phyloP scores from a whole-genome alignment of 1,140 invertebrate genomes.

The Chrysoperla carnea region DNA sequence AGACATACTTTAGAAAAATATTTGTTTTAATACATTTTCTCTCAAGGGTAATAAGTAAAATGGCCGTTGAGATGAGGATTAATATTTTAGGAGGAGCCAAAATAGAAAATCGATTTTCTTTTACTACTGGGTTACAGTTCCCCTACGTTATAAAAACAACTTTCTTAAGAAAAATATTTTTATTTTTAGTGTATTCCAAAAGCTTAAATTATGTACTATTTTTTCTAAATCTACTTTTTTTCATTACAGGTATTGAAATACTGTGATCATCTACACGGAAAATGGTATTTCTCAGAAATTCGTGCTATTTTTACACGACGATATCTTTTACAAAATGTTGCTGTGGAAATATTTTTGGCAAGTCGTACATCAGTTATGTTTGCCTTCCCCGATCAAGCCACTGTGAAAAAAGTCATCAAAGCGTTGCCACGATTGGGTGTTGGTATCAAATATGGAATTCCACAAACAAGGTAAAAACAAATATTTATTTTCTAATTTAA shows the following conservation, averaged over 20 bases:
- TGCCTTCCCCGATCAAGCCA: slow-evolving; percentile 89
- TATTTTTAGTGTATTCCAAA: too few relatives aligned
- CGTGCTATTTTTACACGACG: slow-evolving; percentile 94
- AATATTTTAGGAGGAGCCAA: too few relatives aligned
- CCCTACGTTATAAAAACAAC: too few relatives aligned
- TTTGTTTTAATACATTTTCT: too few relatives aligned
- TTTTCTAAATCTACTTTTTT: slow-evolving; percentile 6
- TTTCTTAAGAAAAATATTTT: too few relatives aligned
- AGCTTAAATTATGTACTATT: too few relatives aligned
- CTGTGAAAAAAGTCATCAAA: slow-evolving; percentile 97
- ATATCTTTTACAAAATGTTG: slow-evolving; percentile 91
- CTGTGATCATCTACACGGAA: slow-evolving; percentile 93
- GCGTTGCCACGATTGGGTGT: slow-evolving; percentile 95
- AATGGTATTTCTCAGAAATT: slow-evolving; percentile 99
- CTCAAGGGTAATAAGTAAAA: too few relatives aligned
- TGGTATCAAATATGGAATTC: slow-evolving; percentile 97
- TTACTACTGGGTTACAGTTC: too few relatives aligned
- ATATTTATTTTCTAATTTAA: background rate
- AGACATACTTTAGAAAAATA: too few relatives aligned
- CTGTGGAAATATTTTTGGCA: slow-evolving; percentile 96
- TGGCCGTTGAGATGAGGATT: too few relatives aligned
- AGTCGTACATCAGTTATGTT: slow-evolving; percentile 98
- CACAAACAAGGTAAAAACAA: slow-evolving; percentile 70
- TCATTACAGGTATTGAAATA: slow-evolving; percentile 78
- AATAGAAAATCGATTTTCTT: too few relatives aligned